Evolutionary conservation across 2,113 vertebrate genomes (phyloP).

Genomic region (Pseudopipra pipra): DNA sequence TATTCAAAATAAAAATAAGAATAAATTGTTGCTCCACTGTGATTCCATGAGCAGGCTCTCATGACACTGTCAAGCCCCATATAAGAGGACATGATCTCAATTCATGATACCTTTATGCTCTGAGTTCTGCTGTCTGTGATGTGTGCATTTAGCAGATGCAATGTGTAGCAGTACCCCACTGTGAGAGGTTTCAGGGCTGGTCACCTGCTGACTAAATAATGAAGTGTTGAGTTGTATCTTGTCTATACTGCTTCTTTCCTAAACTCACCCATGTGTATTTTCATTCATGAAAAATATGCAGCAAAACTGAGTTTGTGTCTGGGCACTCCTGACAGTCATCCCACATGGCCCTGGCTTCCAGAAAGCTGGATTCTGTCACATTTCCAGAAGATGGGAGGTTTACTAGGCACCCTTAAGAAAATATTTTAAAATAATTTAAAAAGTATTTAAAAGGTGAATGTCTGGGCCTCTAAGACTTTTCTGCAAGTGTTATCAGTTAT

Average conservation of each 20-base stretch:
- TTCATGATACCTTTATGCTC: not conserved
- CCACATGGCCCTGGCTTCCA: not conserved
- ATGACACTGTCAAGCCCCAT: rapidly evolving
- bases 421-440: not conserved
- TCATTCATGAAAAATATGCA: not conserved
- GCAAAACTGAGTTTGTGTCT: not conserved
- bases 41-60: not conserved
- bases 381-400: not conserved
- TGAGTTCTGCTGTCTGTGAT: not conserved
- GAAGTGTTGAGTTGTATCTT: not conserved
- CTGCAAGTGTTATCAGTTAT: not conserved
- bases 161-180: not conserved
- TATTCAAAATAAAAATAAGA: not conserved
- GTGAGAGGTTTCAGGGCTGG: not conserved
- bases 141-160: not conserved
- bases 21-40: not conserved
- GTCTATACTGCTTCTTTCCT: not conserved
- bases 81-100: not conserved
- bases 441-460: not conserved
- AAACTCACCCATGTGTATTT: not conserved
- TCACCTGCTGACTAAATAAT: not conserved
- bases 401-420: not conserved
- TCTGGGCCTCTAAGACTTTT: not conserved
- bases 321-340: not conserved
- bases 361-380: not conserved